Base-by-base conservation (phyloP, 2,888 invertebrate genomes). In the Lissonota sp. region DNA sequence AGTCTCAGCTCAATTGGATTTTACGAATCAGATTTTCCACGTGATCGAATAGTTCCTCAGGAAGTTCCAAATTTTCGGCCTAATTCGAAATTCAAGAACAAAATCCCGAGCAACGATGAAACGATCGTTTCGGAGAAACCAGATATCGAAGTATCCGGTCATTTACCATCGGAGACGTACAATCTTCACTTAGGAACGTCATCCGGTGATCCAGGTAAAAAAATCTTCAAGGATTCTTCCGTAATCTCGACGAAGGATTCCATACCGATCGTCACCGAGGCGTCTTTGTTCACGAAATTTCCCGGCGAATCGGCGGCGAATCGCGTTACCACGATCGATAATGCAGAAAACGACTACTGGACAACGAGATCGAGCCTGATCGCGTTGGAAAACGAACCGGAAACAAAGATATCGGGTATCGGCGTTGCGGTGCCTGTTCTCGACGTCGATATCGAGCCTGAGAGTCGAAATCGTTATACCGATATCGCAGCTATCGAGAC, bases 401-500 rank as follows among this genome's bases (percentile, higher is more conserved):
- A 63, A 0, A 12, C 55, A 0, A 83, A 80, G 44, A 82, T 87
- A 10, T 88, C 90, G 0, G 92, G 91, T 5, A 78, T 93, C 1
- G 93, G 93, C 0, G 86, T 92, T 10, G 93, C 92, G 0, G 93
- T 92, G 79, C 92, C 92, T 0, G 89, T 93, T 1, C 83, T 90
- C 0, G 93, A 93, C 6, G 73, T 88, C 0, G 90, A 91, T 64
- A 57, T 88, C 44, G 91, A 92, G 49, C 42, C 91, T 2, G 91
- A 91, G 39, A 80, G 88, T 0, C 86, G 91, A 46, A 91, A 90
- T 82, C 86, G 86, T 1, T 90, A 86, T 63, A 86, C 90, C 0
- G 87, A 87, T 0, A 87, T 89, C 0, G 80, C 86, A 58, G 85
- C 88, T 0, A 66, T 86, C 5, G 74, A 42, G 4, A 66, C 86